A percentile compares a stretch with the other conserved stretches of the same genome.
Evolutionary conservation across 2,888 invertebrate genomes (phyloP).

Genomic region (Pyrochroa serraticornis): DNA sequence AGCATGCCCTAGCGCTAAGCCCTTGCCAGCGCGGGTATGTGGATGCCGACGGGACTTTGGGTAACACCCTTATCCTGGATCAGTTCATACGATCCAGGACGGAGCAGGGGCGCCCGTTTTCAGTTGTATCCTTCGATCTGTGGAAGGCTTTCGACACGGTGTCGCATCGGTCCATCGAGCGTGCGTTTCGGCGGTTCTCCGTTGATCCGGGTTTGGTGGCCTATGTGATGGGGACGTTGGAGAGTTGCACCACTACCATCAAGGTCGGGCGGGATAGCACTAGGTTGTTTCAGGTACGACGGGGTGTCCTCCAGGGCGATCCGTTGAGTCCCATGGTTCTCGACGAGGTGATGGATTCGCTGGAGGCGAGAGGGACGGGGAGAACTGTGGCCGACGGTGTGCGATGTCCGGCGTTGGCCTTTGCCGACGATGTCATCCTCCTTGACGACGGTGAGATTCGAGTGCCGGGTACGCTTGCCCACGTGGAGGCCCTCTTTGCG

Average conservation of each 20-base stretch:
- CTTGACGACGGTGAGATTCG: no score
- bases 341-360: constrained; percentile 18
- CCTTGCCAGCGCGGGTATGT: constrained; percentile 23
- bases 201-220: constrained; percentile 1
- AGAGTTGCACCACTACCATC: constrained; percentile 4
- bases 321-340: constrained; percentile 25
- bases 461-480: no score
- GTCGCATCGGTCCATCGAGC: constrained; percentile 14
- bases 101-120: constrained; percentile 1
- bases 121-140: constrained; percentile 26
- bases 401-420: no score
- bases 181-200: constrained; percentile 5
- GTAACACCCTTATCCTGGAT: constrained; percentile 21
- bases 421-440: no score
- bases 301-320: constrained; percentile 29
- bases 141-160: constrained; percentile 31
- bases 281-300: not conserved
- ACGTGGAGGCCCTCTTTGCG: no score
- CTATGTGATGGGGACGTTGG: constrained; percentile 3
- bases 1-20: no score
- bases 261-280: not conserved
- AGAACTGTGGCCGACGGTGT: no score
- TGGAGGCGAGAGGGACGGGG: no score
- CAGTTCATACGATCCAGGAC: constrained; percentile 4
- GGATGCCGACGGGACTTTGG: constrained; percentile 18